Percentiles rank a stretch among this genome's conserved stretches.
Conservation (phyloP, 1,140 invertebrate species). For the Euura saliciscinereae region DNA sequence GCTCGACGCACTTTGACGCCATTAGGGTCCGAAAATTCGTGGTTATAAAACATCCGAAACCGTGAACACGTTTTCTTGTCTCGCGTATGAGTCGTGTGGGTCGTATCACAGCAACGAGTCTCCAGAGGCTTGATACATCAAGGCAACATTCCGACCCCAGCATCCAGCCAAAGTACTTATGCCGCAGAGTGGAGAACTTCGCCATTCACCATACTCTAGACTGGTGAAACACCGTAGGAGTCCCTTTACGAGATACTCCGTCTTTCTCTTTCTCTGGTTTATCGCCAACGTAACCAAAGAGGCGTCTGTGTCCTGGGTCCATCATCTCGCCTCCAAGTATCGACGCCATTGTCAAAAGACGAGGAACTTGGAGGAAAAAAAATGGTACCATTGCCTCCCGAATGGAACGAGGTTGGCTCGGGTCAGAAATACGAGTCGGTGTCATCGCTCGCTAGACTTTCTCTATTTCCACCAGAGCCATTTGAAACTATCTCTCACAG, state of each 20-base stretch:
- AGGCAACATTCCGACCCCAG: not conserved
- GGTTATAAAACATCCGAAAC: too few species aligned
- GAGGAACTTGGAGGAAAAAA: too few species aligned
- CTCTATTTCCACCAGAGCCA: too few species aligned
- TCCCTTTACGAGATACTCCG: constrained; percentile 1
- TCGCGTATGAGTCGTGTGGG: not conserved
- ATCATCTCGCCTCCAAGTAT: too few species aligned
- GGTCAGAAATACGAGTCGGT: too few species aligned
- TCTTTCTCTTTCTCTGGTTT: not conserved
- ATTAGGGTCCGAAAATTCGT: too few species aligned
- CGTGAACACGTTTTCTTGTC: too few species aligned
- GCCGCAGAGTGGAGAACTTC: not conserved
- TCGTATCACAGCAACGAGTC: not conserved
- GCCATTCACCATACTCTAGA: not conserved
- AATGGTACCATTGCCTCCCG: not conserved
- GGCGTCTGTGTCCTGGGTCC: not conserved
- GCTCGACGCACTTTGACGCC: too few species aligned
- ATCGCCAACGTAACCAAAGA: not conserved
- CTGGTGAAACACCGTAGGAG: not conserved
- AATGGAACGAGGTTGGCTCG: not conserved
- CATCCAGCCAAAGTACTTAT: not conserved
- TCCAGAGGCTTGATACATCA: not conserved
- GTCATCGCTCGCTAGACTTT: too few species aligned
- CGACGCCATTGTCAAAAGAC: too few species aligned
- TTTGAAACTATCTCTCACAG: too few species aligned